Evolutionary conservation across 2,797 vertebrate species (phyloP).

Genomic region (Enteromius thamalakanensis): DNA sequence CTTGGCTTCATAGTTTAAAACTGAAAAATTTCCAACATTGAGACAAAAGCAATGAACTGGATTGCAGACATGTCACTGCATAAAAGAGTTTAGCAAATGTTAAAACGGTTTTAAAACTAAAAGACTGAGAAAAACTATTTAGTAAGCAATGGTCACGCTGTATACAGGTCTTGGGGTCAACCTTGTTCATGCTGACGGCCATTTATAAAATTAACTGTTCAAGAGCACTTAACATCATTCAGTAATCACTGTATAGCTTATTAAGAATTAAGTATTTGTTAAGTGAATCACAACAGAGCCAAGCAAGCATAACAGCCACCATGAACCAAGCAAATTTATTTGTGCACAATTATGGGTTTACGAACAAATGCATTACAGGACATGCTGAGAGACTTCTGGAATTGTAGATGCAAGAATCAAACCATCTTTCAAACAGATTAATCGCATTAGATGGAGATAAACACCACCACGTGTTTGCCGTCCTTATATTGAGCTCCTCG

Average conservation of each 20-base stretch:
- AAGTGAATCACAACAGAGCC: conserved; percentile 25
- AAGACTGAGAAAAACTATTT: not conserved
- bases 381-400: not conserved
- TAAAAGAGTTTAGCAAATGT: not conserved
- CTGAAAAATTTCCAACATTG: no score
- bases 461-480: conserved; percentile 42
- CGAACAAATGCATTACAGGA: not conserved
- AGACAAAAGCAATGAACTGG: not conserved
- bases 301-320: conserved; percentile 1
- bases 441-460: conserved; percentile 58
- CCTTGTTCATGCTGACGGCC: not conserved
- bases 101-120: not conserved
- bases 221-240: not conserved
- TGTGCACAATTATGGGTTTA: conserved; percentile 22
- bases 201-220: conserved; percentile 24
- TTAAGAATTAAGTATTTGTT: not conserved
- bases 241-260: not conserved
- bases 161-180: conserved; percentile 11
- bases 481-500: conserved; percentile 32
- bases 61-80: not conserved
- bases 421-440: conserved; percentile 54
- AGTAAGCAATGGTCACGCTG: not conserved
- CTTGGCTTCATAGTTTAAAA: no score
- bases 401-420: conserved; percentile 42
- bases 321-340: conserved; percentile 5